Base-by-base conservation (phyloP, 2,113 vertebrate genomes). In the Neoarius graeffei region DNA sequence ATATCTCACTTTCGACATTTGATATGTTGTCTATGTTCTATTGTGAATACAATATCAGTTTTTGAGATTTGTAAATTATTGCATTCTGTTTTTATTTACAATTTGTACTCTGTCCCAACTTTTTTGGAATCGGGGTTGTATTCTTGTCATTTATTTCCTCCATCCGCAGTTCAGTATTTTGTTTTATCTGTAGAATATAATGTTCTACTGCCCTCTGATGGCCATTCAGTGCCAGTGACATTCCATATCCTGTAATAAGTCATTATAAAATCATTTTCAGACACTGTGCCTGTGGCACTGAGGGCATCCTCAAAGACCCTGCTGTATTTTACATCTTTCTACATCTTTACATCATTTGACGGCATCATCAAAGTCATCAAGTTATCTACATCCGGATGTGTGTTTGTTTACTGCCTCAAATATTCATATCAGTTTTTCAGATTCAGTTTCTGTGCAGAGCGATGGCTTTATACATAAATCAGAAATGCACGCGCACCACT, bases 181-280 rank as follows among this genome's bases (percentile, higher is more conserved):
- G 4, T 23, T 56, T 1, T 25, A 42, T 69, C 15, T 25, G 66
- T 35, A 59, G 15, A 76, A 86, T 74, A 60, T 54, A 60, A 64
- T 85, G 83, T 27, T 81, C 48, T 77, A 88, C 79, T 86, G 89
- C 10, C 89, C 86, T 88, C 89, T 88, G n/a, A 48, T 90, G 89
- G 81, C 19, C 19, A 17, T 83, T 62, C 1, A 2, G 25, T 80
- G 71, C 9, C 30, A 67, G 48, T 59, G 77, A 57, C 30, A n/a
- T n/a, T 60, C 7, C 2, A 66, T 52, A 52, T 54, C 42, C 42
- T 42, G 42, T 4, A 77, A 74, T 48, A 19, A 50, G 50, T 23
- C 14, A 25, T 25, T 25, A 25, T 52, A 13, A n/a, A 25, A 77
- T 52, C 13, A 50, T 14, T 11, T 14, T 6, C 4, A 77, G 23